Evolutionary conservation across 2,113 vertebrate species (phyloP).

Genomic region (Colistium nudipinnis): DNA sequence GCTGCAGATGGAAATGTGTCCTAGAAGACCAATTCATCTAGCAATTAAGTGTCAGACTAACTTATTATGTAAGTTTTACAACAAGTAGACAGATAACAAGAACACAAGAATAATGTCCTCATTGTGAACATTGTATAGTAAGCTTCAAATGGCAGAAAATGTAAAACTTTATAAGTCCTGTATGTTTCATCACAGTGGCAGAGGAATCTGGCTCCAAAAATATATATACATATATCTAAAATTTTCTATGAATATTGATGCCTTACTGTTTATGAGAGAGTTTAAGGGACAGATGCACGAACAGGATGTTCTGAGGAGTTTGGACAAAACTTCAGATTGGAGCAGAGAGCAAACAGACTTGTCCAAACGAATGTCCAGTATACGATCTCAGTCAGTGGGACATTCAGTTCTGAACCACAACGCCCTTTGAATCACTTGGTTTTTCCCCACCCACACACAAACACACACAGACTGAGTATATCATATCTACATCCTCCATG

Average conservation of each 20-base stretch:
- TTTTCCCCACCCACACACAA: conserved; percentile 21
- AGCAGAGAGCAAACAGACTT: conserved; percentile 32
- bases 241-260: background rate
- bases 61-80: background rate
- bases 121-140: too few relatives aligned
- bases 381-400: conserved; percentile 63
- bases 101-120: too few relatives aligned
- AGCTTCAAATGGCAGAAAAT: background rate
- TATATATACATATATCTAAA: too few relatives aligned
- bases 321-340: conserved; percentile 48
- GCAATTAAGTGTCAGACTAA: background rate
- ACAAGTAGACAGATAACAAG: too few relatives aligned
- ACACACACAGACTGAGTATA: too few relatives aligned
- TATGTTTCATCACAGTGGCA: too few relatives aligned
- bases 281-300: conserved; percentile 12
- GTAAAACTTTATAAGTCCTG: background rate
- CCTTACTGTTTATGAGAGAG: background rate
- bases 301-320: conserved; percentile 44
- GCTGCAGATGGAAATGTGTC: background rate
- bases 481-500: conserved; percentile 7
- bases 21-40: background rate
- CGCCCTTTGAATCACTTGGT: conserved; percentile 57
- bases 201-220: too few relatives aligned
- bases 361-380: conserved; percentile 44
- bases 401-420: conserved; percentile 41